Conservation (phyloP, 2,888 invertebrate genomes). For the Apocheima hispidaria region DNA sequence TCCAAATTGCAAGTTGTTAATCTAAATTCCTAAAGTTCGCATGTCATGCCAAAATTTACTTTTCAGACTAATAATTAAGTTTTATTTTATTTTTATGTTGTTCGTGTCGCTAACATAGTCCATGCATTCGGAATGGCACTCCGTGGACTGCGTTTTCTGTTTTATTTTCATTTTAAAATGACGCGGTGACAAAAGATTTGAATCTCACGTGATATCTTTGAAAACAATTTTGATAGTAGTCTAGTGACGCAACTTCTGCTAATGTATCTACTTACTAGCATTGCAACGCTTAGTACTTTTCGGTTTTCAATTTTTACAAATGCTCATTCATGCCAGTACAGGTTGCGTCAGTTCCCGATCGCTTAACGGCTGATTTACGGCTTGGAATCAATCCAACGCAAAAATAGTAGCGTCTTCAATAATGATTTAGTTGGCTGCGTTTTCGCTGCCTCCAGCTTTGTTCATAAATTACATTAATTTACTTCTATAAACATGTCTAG, state of each 20-base stretch:
- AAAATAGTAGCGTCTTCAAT: conserved; percentile 51
- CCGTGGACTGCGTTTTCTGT: conserved; percentile 60
- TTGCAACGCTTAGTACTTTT: conserved; percentile 4
- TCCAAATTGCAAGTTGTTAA: conserved; percentile 44
- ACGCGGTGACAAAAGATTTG: conserved; percentile 59
- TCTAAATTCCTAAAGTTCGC: conserved; percentile 50
- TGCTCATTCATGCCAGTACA: conserved; percentile 39
- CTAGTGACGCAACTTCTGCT: conserved; percentile 15
- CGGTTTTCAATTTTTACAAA: conserved; percentile 19
- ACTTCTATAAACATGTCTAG: conserved; percentile 19
- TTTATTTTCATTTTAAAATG: conserved; percentile 45
- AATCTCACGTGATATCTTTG: conserved; percentile 7
- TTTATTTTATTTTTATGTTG: conserved; percentile 56
- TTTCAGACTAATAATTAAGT: conserved; percentile 55
- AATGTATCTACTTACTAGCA: conserved; percentile 20
- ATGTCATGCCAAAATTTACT: conserved; percentile 73
- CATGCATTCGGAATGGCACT: conserved; percentile 64
- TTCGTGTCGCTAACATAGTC: conserved; percentile 68
- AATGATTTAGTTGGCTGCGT: conserved; percentile 53
- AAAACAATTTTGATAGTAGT: conserved; percentile 6
- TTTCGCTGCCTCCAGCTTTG: conserved; percentile 30
- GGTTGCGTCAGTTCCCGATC: conserved; percentile 37
- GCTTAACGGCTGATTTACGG: conserved; percentile 48
- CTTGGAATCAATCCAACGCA: conserved; percentile 55
- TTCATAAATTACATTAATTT: conserved; percentile 30